Percentiles rank a stretch among this genome's conserved stretches.
These are phyloP conservation scores for Cheilinus undulatus DNA, from an alignment of 2,113 vertebrate species.

Conservation along the genomic window DNA sequence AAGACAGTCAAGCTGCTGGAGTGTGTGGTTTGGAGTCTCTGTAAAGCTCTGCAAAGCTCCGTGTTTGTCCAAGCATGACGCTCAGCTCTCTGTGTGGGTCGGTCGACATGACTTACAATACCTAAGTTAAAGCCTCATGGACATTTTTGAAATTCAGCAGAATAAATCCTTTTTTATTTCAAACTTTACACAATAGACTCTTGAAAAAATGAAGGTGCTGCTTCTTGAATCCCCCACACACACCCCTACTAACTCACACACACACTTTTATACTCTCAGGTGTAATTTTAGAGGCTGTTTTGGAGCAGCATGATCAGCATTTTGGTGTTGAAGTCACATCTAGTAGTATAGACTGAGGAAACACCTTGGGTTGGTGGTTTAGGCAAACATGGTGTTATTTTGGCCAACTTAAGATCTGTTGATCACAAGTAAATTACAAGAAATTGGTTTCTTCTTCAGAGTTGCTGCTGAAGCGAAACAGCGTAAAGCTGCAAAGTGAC, in stretches of 20 bases:
- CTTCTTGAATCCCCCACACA: slow-evolving; percentile 49
- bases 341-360: too few species aligned
- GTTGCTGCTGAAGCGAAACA: too few species aligned
- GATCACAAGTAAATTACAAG: too few species aligned
- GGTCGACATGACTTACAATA: slow-evolving; percentile 26
- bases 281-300: background rate
- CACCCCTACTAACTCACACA: slow-evolving; percentile 13
- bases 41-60: slow-evolving; percentile 14
- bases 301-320: too few species aligned
- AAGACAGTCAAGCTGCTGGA: slow-evolving; percentile 2
- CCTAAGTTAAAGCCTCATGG: slow-evolving; percentile 10
- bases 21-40: slow-evolving; percentile 17
- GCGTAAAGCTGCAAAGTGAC: too few species aligned
- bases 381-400: too few species aligned
- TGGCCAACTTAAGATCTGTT: too few species aligned
- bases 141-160: slow-evolving; percentile 16
- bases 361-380: too few species aligned
- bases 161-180: slow-evolving; percentile 22
- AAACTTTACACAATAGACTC: slow-evolving; percentile 12
- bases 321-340: background rate
- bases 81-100: slow-evolving; percentile 15
- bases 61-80: slow-evolving; percentile 31
- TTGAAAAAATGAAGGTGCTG: slow-evolving; percentile 23
- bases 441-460: too few species aligned
- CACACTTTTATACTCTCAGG: background rate